Evolutionary conservation across 2,888 invertebrate species (phyloP).

Genomic region (Sericinus montela): DNA sequence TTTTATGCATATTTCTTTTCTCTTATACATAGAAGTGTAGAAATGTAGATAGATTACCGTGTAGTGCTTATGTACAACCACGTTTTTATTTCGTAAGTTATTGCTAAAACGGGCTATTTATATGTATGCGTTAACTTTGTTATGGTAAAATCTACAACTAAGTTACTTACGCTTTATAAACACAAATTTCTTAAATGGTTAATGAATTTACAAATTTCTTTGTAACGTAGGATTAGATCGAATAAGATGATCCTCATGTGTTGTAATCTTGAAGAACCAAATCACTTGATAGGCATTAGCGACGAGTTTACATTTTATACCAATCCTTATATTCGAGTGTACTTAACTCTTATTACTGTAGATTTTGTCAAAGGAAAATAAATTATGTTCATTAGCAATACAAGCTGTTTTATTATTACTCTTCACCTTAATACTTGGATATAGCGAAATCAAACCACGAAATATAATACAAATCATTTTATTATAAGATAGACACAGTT

Average conservation of each 20-base stretch:
- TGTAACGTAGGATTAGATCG: conserved; percentile 36
- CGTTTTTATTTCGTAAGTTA: conserved; percentile 22
- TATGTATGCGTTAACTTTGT: conserved; percentile 1
- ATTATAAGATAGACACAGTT: conserved; percentile 85
- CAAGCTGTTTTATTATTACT: conserved; percentile 33
- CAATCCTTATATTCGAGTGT: conserved; percentile 77
- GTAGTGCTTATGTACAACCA: conserved; percentile 41
- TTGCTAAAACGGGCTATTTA: conserved; percentile 11
- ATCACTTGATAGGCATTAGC: conserved; percentile 66
- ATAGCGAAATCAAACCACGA: conserved; percentile 39
- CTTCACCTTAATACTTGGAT: conserved; percentile 15
- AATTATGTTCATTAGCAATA: conserved; percentile 74
- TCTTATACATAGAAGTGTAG: conserved; percentile 57
- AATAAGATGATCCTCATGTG: conserved; percentile 51
- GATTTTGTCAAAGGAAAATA: conserved; percentile 76
- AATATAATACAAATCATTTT: conserved; percentile 85
- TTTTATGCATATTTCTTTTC: conserved; percentile 42
- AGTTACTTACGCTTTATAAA: conserved; percentile 22
- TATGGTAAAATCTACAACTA: conserved; percentile 13
- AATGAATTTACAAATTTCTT: conserved; percentile 31
- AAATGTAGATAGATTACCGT: conserved; percentile 76
- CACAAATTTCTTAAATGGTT: conserved; percentile 26
- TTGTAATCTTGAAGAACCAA: conserved; percentile 71
- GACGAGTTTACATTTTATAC: conserved; percentile 76
- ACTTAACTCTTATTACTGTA: conserved; percentile 75